phyloP scores from a whole-genome alignment of 2,797 vertebrate genomes.

The Rhynchonycteris naso region DNA sequence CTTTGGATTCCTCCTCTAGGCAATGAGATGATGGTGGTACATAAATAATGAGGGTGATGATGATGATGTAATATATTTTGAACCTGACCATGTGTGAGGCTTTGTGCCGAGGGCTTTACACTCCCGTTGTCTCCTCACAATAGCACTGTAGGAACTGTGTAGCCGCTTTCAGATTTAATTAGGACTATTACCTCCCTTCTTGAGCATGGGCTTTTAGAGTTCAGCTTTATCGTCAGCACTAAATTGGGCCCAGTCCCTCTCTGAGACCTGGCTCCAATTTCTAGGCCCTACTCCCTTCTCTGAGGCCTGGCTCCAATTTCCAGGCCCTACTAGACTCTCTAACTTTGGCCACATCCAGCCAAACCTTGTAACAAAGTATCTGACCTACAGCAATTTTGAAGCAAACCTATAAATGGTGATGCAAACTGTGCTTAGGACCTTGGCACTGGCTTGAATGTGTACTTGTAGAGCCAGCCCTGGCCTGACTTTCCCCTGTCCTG shows the following conservation, averaged over 20 bases:
- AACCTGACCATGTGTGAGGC: not conserved
- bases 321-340: not conserved
- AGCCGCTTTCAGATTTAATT: not conserved
- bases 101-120: not conserved
- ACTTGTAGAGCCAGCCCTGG: rapidly evolving
- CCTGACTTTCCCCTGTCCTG: not conserved
- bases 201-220: not conserved
- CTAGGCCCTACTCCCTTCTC: not conserved
- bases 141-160: not conserved
- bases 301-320: not conserved
- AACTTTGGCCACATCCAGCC: not conserved
- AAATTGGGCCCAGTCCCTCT: not conserved
- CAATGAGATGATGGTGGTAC: not conserved
- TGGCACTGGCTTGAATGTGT: rapidly evolving
- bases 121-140: not conserved
- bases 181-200: not conserved
- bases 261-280: not conserved
- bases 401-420: not conserved
- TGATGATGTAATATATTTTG: not conserved
- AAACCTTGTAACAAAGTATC: not conserved
- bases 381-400: not conserved
- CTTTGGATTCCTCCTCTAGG: not conserved
- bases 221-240: not conserved
- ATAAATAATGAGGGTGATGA: not conserved
- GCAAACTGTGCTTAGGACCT: not conserved